These are phyloP conservation scores for Mimachlamys varia DNA, from an alignment of 2,888 invertebrate genomes.

Conservation along the genomic window DNA sequence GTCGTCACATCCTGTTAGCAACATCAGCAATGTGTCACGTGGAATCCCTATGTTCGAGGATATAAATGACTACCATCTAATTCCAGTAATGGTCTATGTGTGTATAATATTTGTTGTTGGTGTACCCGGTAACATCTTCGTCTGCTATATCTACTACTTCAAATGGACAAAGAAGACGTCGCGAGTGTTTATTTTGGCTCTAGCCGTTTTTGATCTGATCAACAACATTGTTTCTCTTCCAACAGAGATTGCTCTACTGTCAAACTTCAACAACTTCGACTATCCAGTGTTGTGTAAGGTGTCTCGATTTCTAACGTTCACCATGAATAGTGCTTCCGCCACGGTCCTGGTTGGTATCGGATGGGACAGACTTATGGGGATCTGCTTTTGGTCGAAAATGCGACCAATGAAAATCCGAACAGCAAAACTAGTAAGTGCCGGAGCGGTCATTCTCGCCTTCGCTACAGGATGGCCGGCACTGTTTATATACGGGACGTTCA, in stretches of 20 bases:
- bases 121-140: slow-evolving; percentile 64
- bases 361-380: slow-evolving; percentile 64
- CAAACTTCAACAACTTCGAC: slow-evolving; percentile 62
- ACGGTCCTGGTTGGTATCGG: slow-evolving; percentile 65
- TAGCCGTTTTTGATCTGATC: slow-evolving; percentile 64
- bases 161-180: slow-evolving; percentile 61
- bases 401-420: slow-evolving; percentile 46
- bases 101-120: slow-evolving; percentile 63
- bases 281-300: slow-evolving; percentile 62
- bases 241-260: slow-evolving; percentile 59
- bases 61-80: slow-evolving; percentile 39
- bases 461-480: slow-evolving; percentile 63
- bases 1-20: not conserved
- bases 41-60: not conserved
- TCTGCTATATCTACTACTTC: slow-evolving; percentile 61
- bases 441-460: slow-evolving; percentile 54
- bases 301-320: slow-evolving; percentile 63
- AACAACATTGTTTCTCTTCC: slow-evolving; percentile 67
- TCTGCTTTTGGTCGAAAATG: slow-evolving; percentile 60
- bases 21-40: not conserved
- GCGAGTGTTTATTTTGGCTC: slow-evolving; percentile 62
- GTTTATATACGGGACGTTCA: slow-evolving; percentile 65
- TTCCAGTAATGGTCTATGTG: slow-evolving; percentile 67
- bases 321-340: slow-evolving; percentile 65
- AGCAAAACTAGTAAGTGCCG: slow-evolving; percentile 40